These are phyloP conservation scores for Apodemia duryi DNA, from an alignment of 2,888 invertebrate genomes.

Conservation along the genomic window DNA sequence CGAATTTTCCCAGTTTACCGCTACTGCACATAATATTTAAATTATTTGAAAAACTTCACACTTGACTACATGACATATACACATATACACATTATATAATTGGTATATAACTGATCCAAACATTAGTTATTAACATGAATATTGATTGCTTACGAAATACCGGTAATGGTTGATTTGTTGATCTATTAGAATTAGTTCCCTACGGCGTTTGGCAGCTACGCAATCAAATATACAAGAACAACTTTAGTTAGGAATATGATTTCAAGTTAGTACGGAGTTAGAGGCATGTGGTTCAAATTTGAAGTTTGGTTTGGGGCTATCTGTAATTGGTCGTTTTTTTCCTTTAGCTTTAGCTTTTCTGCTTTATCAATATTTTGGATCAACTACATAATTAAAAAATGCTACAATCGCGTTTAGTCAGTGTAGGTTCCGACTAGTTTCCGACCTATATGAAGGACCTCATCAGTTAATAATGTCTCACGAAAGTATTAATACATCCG, in stretches of 20 bases:
- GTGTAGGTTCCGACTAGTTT: too few species aligned
- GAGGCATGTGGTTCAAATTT: not conserved
- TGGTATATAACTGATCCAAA: not conserved
- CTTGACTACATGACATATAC: too few species aligned
- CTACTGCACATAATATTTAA: too few species aligned
- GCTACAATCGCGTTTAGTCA: too few species aligned
- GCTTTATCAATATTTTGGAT: too few species aligned
- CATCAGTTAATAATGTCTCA: too few species aligned
- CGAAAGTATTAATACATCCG: too few species aligned
- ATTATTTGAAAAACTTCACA: too few species aligned
- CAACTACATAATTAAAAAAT: too few species aligned
- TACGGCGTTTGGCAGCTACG: slow-evolving; percentile 11
- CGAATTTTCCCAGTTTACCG: too few species aligned
- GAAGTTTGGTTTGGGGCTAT: not conserved
- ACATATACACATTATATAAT: not conserved
- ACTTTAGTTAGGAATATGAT: slow-evolving; percentile 7
- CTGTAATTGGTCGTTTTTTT: not conserved
- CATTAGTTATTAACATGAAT: slow-evolving; percentile 12
- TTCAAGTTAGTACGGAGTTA: slow-evolving; percentile 2
- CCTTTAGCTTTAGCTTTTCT: too few species aligned
- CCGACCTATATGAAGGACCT: too few species aligned
- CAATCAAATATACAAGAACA: slow-evolving; percentile 1
- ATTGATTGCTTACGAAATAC: slow-evolving; percentile 20
- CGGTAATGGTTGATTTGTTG: slow-evolving; percentile 19
- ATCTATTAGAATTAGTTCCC: slow-evolving; percentile 18